phyloP scores from a whole-genome alignment of 2,888 invertebrate genomes.

The Lepidocyrtinus sp. region DNA sequence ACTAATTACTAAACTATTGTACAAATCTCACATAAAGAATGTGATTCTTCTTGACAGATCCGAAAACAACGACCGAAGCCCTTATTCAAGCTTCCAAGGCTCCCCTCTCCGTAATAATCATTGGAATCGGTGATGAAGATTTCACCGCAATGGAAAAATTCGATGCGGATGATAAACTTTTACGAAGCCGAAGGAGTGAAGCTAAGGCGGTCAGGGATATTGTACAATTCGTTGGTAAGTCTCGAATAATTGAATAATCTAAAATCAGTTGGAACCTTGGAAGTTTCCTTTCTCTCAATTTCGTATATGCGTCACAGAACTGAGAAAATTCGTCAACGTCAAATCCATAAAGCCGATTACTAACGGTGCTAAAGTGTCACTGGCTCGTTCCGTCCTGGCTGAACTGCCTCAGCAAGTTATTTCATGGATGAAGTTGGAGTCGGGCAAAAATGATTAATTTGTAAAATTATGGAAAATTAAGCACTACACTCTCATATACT shows the following conservation, averaged over 20 bases:
- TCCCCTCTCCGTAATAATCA: conserved; percentile 76
- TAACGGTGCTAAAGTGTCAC: conserved; percentile 33
- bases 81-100: conserved; percentile 72
- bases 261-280: not conserved
- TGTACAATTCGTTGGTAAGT: conserved; percentile 74
- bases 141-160: conserved; percentile 55
- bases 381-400: conserved; percentile 45
- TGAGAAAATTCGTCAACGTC: conserved; percentile 48
- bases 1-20: not conserved
- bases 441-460: no score
- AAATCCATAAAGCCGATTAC: conserved; percentile 48
- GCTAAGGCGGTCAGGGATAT: conserved; percentile 74
- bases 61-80: conserved; percentile 72
- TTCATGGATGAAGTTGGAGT: conserved; percentile 45
- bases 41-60: conserved; percentile 72
- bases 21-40: not conserved
- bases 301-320: conserved; percentile 24
- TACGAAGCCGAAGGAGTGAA: conserved; percentile 62
- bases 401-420: conserved; percentile 57
- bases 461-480: not conserved
- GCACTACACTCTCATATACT: not conserved
- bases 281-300: no score
- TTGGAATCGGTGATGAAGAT: conserved; percentile 71
- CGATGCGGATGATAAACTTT: conserved; percentile 52
- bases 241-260: not conserved